Conservation (phyloP, 2,888 invertebrate genomes). For the Spodoptera picta region DNA sequence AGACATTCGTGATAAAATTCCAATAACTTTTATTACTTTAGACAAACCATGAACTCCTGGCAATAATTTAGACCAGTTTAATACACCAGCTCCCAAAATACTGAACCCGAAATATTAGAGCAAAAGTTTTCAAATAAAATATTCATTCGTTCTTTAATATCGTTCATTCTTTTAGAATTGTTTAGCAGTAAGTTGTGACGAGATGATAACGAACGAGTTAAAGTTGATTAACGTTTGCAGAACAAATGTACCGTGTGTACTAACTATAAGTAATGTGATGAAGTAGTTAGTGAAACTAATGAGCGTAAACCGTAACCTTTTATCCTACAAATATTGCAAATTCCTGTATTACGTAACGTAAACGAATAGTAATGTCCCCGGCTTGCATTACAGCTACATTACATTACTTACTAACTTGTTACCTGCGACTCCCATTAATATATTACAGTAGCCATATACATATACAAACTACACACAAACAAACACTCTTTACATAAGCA, state of each 20-base stretch:
- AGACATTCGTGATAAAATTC: no score
- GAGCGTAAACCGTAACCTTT: constrained; percentile 17
- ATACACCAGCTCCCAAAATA: no score
- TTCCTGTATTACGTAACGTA: not conserved
- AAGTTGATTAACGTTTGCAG: constrained; percentile 17
- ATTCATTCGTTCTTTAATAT: not conserved
- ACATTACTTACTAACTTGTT: no score
- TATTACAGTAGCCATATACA: not conserved
- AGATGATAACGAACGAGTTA: constrained; percentile 1
- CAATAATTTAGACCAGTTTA: no score
- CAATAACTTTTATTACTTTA: no score
- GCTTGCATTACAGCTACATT: no score
- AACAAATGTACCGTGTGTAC: constrained; percentile 7
- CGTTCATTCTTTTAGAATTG: not conserved
- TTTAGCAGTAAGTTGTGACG: not conserved
- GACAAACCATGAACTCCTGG: no score
- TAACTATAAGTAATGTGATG: constrained; percentile 2
- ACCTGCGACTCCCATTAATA: not conserved
- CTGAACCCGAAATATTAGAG: no score
- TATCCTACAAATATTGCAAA: constrained; percentile 3
- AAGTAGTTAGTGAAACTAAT: constrained; percentile 43
- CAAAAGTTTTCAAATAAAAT: no score
- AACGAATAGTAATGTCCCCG: not conserved
- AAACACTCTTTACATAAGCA: no score
- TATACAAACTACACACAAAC: no score